These are phyloP conservation scores for Podarcis cretensis DNA, from an alignment of 2,113 vertebrate genomes.

Conservation along the genomic window DNA sequence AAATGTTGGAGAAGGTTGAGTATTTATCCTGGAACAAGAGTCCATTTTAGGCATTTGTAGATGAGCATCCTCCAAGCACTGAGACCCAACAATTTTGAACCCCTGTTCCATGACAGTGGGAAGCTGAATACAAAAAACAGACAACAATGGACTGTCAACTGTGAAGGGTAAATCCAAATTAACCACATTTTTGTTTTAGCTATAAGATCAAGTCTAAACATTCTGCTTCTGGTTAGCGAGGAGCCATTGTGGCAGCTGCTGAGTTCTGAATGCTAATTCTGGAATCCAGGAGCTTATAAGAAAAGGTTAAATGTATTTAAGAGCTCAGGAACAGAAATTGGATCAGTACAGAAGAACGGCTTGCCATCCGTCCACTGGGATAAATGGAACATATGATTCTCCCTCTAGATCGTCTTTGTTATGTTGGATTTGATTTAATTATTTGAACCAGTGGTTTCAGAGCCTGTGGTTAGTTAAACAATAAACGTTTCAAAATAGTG, in stretches of 20 bases:
- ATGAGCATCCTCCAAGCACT: too few relatives aligned
- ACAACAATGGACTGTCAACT: too few relatives aligned
- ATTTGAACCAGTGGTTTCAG: slow-evolving; percentile 53
- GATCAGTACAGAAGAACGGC: neutral
- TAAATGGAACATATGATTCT: neutral
- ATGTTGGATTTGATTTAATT: slow-evolving; percentile 48
- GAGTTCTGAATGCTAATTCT: neutral
- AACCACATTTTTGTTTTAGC: neutral
- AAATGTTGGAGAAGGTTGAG: too few relatives aligned
- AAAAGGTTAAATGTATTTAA: neutral
- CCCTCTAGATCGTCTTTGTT: slow-evolving; percentile 27
- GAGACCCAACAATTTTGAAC: too few relatives aligned
- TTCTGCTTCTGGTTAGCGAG: neutral
- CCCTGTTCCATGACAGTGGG: too few relatives aligned
- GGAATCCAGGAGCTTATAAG: accelerated
- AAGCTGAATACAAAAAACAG: too few relatives aligned
- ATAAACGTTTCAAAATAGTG: slow-evolving; percentile 34
- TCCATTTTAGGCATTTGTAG: too few relatives aligned
- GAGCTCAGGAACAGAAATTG: neutral
- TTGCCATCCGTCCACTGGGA: accelerated
- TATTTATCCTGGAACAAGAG: too few relatives aligned
- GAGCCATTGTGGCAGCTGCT: neutral
- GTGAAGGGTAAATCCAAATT: neutral
- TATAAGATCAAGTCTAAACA: neutral
- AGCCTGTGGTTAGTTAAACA: slow-evolving; percentile 41